Evolutionary conservation across 2,113 vertebrate genomes (phyloP), one percentile per base, ranked within the genome.

Genomic region (Sterrhoptilus dennistouni): DNA sequence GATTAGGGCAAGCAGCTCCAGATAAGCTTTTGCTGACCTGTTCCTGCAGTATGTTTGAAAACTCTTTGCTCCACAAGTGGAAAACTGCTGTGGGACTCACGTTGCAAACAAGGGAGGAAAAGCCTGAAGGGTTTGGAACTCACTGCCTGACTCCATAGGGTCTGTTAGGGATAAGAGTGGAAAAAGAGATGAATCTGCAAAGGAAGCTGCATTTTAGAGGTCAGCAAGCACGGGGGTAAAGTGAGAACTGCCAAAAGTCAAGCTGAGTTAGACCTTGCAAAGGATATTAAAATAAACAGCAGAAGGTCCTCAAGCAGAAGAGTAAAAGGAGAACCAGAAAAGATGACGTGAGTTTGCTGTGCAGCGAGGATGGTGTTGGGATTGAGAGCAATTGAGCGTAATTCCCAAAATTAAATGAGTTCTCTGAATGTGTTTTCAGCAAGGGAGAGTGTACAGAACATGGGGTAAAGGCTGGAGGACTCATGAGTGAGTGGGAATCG

Each of bases 261-360:
- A 92, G 96, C 96, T 96, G 95, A 96, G 96, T 90, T 96, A 94
- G 92, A 96, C 92, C 90, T 96, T 92, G 96, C 64, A 71, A 84
- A 96, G 90, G 90, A 96, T 96, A 97, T 96, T 97, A 96, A 97
- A 97, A 96, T 81, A 97, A 96, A 97, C 85, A 96, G 6, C 92
- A 93, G 42, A 94, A 93, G 92, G 90, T 95, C 89, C 90, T 94
- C 86, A 70, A 86, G 6, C 65, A 97, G 80, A 60, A 71, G 72
- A 95, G 84, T 47, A 60, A 89, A 96, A 91, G 68, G 75, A 90
- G 86, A 92, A 77, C 0, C 57, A 92, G 93, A 87, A 68, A 60
- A 82, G 66, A 93, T 54, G 88, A 71, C 1, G 6, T 42, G 81
- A 83, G 65, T 86, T 82, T 82, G 81, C 87, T 71, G 33, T 10